A percentile compares a stretch with the other conserved stretches of the same genome.
Evolutionary conservation across 92 coral and sea anemone species (phyloP).

Genomic region (Porites divaricata): DNA sequence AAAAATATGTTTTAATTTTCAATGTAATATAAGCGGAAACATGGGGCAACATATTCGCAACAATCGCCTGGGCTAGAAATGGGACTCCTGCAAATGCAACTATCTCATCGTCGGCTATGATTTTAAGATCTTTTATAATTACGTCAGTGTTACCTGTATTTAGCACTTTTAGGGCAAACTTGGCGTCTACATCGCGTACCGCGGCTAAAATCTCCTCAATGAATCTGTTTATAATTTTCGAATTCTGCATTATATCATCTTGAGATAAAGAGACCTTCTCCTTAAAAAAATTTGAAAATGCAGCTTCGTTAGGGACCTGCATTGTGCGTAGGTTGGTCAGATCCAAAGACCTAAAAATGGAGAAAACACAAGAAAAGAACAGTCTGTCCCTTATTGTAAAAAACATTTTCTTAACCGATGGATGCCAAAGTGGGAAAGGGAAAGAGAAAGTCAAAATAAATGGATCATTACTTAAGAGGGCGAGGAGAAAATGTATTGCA

Average conservation of each 20-base stretch:
- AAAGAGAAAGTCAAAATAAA: too few relatives aligned
- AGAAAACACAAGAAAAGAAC: background rate
- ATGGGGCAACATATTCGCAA: too few relatives aligned
- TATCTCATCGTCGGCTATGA: too few relatives aligned
- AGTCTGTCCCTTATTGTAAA: too few relatives aligned
- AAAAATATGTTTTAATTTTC: background rate
- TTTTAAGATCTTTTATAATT: too few relatives aligned
- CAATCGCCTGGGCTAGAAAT: background rate
- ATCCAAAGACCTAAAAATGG: background rate
- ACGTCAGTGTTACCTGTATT: constrained; percentile 30
- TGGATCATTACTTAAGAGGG: too few relatives aligned
- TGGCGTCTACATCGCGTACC: constrained; percentile 14
- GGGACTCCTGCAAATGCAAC: too few relatives aligned
- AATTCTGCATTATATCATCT: constrained; percentile 14
- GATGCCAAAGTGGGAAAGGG: too few relatives aligned
- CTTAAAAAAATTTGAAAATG: constrained; percentile 23
- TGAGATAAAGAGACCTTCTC: constrained; percentile 18
- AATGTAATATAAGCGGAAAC: too few relatives aligned
- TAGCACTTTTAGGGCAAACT: background rate
- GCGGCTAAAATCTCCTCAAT: background rate
- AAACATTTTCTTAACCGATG: too few relatives aligned
- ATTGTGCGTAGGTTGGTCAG: background rate
- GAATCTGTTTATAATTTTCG: constrained; percentile 8
- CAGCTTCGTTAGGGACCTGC: background rate
- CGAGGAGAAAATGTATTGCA: too few relatives aligned